Conservation (phyloP, 64 coral and sea anemone genomes). For the Stichodactyla mertensii region DNA sequence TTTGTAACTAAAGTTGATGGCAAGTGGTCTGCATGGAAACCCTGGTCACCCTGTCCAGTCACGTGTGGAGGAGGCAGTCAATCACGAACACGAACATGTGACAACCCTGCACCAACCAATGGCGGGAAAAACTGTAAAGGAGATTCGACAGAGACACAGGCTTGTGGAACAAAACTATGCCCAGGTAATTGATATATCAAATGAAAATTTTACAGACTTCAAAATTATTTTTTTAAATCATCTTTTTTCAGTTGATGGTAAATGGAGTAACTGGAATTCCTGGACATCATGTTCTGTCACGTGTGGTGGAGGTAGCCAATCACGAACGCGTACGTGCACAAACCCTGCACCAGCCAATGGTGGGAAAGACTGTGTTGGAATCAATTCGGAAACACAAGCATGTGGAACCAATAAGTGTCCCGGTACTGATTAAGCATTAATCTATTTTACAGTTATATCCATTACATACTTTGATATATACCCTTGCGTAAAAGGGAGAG, state of each 20-base stretch:
- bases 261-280: not conserved
- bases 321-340: conserved; percentile 18
- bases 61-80: conserved; percentile 36
- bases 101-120: conserved; percentile 26
- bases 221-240: not conserved
- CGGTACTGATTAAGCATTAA: conserved; percentile 6
- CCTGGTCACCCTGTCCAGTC: conserved; percentile 31
- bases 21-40: conserved; percentile 2
- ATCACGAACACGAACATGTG: conserved; percentile 17
- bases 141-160: not conserved
- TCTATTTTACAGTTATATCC: too few relatives aligned
- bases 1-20: too few relatives aligned
- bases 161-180: conserved; percentile 8
- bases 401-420: conserved; percentile 24
- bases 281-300: conserved; percentile 7
- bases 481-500: too few relatives aligned
- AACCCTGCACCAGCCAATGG: conserved; percentile 25
- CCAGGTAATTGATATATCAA: not conserved
- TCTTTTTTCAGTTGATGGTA: conserved; percentile 9
- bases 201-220: too few relatives aligned
- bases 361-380: not conserved
- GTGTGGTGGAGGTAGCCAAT: conserved; percentile 37
- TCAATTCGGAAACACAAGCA: not conserved
- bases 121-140: conserved; percentile 35
- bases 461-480: too few relatives aligned